Conservation (phyloP, 2,113 vertebrate species). For the Pelecanus crispus region DNA sequence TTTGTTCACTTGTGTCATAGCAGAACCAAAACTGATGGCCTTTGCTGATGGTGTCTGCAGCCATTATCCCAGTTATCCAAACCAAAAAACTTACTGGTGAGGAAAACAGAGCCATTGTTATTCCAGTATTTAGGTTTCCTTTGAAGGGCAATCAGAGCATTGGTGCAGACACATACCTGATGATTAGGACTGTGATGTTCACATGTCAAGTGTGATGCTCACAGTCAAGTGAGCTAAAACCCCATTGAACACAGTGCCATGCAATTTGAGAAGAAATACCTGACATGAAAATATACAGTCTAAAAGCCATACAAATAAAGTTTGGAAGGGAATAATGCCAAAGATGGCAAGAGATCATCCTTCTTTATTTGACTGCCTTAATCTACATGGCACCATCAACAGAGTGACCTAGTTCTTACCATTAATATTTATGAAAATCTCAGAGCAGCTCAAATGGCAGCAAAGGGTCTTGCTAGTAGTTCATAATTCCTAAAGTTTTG, state of each 20-base stretch:
- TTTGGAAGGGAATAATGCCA: neutral
- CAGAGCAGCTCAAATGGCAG: neutral
- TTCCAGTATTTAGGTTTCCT: neutral
- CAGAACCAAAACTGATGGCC: neutral
- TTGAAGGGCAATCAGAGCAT: neutral
- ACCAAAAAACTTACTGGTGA: neutral
- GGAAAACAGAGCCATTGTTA: neutral
- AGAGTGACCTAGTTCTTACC: neutral
- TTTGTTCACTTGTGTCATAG: neutral
- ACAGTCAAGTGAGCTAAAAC: neutral
- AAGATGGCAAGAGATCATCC: neutral
- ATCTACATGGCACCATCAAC: neutral
- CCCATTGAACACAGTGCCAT: neutral
- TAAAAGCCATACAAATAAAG: neutral
- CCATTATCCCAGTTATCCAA: neutral
- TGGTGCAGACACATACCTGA: neutral
- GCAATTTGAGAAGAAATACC: neutral
- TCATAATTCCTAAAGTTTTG: neutral
- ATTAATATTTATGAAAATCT: neutral
- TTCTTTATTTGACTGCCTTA: neutral
- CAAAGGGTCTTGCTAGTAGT: neutral
- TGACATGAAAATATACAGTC: neutral
- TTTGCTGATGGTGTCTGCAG: neutral
- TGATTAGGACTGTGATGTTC: neutral
- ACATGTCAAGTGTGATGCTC: neutral